Evolutionary conservation across 2,888 invertebrate species (phyloP).

Genomic region (Ellobium chinense): DNA sequence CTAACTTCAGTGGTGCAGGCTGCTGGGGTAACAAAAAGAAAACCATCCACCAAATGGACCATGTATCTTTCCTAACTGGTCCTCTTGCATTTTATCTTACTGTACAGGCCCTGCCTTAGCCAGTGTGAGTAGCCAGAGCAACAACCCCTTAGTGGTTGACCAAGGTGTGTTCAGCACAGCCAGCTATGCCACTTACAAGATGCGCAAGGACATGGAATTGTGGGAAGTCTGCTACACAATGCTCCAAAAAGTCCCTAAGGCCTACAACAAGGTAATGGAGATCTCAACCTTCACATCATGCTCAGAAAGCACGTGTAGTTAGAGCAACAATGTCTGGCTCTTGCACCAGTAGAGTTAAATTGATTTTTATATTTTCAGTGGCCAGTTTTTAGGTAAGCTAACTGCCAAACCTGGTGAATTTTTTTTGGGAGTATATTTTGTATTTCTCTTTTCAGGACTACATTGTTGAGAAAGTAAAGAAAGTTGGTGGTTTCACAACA

Average conservation of each 20-base stretch:
- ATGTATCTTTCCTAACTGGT: too few species aligned
- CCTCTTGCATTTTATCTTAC: too few species aligned
- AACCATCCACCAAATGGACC: too few species aligned
- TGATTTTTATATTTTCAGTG: too few species aligned
- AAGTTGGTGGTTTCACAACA: conserved; percentile 74
- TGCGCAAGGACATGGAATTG: conserved; percentile 76
- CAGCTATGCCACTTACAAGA: conserved; percentile 72
- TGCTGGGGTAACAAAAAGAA: too few species aligned
- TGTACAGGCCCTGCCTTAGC: conserved; percentile 71
- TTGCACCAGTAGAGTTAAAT: too few species aligned
- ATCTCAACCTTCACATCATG: too few species aligned
- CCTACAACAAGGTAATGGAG: conserved; percentile 76
- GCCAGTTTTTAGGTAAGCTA: too few species aligned
- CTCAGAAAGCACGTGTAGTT: too few species aligned
- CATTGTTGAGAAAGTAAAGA: conserved; percentile 75
- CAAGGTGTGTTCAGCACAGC: conserved; percentile 76
- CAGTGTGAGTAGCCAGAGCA: conserved; percentile 72
- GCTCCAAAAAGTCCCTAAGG: conserved; percentile 76
- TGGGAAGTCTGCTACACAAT: conserved; percentile 77
- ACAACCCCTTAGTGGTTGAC: conserved; percentile 69
- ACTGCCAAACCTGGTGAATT: too few species aligned
- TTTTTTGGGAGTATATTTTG: not conserved
- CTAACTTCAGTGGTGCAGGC: too few species aligned
- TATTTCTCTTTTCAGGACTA: conserved; percentile 66
- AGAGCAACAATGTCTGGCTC: too few species aligned